Conservation (phyloP, 2,888 invertebrate genomes). For the Ramazzottius varieornatus region DNA sequence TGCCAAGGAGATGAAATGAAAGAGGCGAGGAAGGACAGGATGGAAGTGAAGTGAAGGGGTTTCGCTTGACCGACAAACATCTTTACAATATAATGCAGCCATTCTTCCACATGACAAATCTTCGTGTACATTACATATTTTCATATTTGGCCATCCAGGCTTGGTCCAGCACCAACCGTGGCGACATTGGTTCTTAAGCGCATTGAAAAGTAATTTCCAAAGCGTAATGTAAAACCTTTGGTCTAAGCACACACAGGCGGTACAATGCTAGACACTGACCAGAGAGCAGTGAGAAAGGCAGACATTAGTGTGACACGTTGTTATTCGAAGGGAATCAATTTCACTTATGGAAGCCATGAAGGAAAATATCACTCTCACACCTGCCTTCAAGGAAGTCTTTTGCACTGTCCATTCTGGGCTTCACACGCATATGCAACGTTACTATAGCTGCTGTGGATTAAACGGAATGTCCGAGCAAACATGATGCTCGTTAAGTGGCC, state of each 20-base stretch:
- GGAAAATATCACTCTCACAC: no score
- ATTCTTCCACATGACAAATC: not conserved
- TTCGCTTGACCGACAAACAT: not conserved
- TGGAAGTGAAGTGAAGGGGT: not conserved
- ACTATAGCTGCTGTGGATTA: no score
- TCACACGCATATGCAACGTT: no score
- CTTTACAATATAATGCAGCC: not conserved
- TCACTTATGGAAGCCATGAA: no score
- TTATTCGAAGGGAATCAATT: no score
- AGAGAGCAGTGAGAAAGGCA: not conserved
- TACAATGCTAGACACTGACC: not conserved
- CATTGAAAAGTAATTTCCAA: no score
- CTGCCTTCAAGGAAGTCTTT: no score
- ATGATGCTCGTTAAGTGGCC: not conserved
- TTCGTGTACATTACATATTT: constrained; percentile 3
- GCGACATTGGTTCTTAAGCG: not conserved
- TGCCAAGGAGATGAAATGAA: no score
- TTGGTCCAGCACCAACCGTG: not conserved
- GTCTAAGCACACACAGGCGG: not conserved
- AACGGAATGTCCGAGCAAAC: not conserved
- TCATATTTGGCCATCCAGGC: not conserved
- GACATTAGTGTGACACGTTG: no score
- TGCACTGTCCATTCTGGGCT: no score
- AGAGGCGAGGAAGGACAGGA: not conserved
- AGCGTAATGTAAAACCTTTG: not conserved